phyloP scores from a whole-genome alignment of 1,140 invertebrate genomes.

The Thrips palmi region DNA sequence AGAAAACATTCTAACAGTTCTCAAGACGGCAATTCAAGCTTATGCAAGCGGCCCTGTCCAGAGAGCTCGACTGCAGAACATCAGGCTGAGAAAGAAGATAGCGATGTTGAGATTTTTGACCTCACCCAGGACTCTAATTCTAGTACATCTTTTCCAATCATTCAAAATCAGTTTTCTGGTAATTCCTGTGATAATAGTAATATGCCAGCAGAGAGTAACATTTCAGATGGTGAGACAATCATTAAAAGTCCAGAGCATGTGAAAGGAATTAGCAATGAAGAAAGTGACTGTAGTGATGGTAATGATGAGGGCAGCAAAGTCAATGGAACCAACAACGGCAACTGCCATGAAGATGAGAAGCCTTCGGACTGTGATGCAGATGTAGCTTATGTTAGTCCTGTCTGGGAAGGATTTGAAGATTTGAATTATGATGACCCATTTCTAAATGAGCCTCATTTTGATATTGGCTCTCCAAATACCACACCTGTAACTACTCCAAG shows the following conservation, averaged over 20 bases:
- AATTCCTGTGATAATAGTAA: no score
- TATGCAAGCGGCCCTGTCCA: no score
- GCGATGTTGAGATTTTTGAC: no score
- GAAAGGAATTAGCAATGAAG: no score
- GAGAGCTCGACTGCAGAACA: no score
- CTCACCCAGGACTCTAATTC: no score
- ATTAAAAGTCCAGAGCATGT: neutral
- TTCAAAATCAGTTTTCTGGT: no score
- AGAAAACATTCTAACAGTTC: no score
- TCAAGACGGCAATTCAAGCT: no score
- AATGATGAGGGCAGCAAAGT: neutral
- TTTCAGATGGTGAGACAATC: neutral
- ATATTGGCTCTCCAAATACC: neutral
- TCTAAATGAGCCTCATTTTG: neutral
- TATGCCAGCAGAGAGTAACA: constrained; percentile 6
- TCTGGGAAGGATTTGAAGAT: constrained; percentile 8
- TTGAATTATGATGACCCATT: constrained; percentile 1
- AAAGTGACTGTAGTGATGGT: constrained; percentile 4
- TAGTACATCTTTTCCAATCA: no score
- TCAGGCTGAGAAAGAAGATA: no score
- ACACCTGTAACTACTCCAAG: constrained; percentile 4
- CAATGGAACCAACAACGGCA: constrained; percentile 2
- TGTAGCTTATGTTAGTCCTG: constrained; percentile 2
- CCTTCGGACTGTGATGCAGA: no score
- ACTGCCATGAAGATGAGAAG: neutral